Percentiles rank a stretch among this genome's conserved stretches.
phyloP scores from a whole-genome alignment of 2,113 vertebrate genomes.

The Kryptolebias marmoratus region DNA sequence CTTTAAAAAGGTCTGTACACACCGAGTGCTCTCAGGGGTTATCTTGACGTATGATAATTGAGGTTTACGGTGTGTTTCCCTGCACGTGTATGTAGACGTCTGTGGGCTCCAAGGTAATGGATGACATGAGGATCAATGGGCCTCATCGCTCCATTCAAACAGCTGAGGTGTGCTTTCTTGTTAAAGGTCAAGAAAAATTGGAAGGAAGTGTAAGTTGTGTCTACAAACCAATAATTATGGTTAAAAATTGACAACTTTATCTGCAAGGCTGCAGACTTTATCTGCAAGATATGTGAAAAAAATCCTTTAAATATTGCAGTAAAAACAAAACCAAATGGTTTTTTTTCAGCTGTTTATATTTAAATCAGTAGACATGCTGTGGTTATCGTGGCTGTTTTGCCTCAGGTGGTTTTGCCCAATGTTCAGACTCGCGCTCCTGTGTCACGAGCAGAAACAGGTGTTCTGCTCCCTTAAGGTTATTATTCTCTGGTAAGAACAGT shows the following conservation, averaged over 20 bases:
- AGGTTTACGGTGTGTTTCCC: conserved; percentile 48
- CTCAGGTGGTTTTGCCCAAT: conserved; percentile 21
- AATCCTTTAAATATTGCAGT: neutral
- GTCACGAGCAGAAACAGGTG: conserved; percentile 50
- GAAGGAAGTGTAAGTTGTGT: conserved; percentile 9
- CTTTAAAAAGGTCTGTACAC: conserved; percentile 69
- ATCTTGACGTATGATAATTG: conserved; percentile 55
- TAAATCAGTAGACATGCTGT: conserved; percentile 2
- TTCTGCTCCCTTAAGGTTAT: conserved; percentile 22
- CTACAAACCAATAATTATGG: conserved; percentile 24
- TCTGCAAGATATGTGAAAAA: neutral
- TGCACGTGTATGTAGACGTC: conserved; percentile 29
- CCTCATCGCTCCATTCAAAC: conserved; percentile 30
- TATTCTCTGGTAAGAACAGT: conserved; percentile 26
- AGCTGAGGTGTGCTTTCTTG: conserved; percentile 32
- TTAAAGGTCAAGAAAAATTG: conserved; percentile 4
- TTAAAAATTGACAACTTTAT: conserved; percentile 2
- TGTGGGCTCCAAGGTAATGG: conserved; percentile 47
- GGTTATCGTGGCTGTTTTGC: conserved; percentile 1
- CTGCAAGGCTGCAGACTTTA: neutral
- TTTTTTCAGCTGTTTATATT: neutral
- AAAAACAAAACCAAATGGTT: neutral
- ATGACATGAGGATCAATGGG: conserved; percentile 47
- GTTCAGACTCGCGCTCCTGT: conserved; percentile 13
- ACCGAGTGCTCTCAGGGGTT: conserved; percentile 43